Percentiles rank a stretch among this genome's conserved stretches.
phyloP scores from a whole-genome alignment of 2,797 vertebrate genomes.

The Sarcophilus harrisii region DNA sequence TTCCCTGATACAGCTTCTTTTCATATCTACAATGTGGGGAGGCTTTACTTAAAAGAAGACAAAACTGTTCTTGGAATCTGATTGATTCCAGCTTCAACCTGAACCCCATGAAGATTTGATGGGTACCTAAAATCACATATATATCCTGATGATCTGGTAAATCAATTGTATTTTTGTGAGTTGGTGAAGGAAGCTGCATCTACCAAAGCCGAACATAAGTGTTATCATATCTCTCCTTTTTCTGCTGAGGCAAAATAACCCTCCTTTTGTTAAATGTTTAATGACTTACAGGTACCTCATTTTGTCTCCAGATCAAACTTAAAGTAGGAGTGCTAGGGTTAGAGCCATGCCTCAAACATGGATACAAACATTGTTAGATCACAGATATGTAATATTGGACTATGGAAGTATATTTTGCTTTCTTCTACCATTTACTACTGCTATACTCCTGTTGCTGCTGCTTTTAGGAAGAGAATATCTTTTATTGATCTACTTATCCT shows the following conservation, averaged over 20 bases:
- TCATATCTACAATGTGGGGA: background rate
- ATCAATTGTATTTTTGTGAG: background rate
- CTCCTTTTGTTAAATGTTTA: background rate
- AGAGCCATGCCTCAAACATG: background rate
- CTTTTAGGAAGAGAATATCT: background rate
- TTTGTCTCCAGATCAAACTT: background rate
- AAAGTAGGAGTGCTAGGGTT: background rate
- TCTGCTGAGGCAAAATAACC: background rate
- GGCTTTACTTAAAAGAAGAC: background rate
- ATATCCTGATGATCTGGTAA: background rate
- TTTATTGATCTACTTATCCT: background rate
- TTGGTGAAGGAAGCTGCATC: background rate
- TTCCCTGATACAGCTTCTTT: background rate
- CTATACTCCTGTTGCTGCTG: background rate
- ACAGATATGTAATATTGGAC: background rate
- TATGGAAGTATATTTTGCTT: background rate
- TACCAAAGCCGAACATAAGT: background rate
- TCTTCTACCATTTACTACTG: background rate
- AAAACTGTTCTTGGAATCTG: background rate
- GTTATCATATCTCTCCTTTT: background rate
- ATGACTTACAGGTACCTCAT: background rate
- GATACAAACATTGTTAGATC: background rate
- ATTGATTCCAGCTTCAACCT: background rate
- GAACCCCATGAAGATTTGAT: background rate
- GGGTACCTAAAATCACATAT: background rate